phyloP scores from a whole-genome alignment of 2,888 invertebrate genomes.

The Altica lythri region DNA sequence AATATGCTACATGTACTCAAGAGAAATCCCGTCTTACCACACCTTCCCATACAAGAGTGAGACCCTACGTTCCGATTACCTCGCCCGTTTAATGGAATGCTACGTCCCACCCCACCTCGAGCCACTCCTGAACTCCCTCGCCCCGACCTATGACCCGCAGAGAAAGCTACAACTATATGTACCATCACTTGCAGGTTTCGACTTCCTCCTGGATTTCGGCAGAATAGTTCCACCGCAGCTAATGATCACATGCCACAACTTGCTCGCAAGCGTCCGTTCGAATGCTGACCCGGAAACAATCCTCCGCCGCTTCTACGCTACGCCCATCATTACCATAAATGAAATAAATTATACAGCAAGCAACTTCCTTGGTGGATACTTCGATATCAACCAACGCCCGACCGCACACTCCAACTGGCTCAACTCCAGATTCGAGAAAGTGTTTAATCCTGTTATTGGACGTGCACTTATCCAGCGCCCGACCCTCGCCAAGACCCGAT shows the following conservation, averaged over 20 bases:
- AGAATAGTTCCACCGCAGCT: no score
- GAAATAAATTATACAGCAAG: neutral
- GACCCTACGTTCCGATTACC: neutral
- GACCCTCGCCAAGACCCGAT: no score
- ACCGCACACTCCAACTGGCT: neutral
- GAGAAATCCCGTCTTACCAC: neutral
- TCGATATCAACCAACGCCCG: neutral
- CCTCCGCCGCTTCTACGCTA: neutral
- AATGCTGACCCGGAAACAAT: neutral
- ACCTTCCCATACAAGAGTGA: neutral
- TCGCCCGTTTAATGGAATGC: neutral
- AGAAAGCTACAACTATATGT: no score
- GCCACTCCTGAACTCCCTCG: neutral
- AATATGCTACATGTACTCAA: neutral
- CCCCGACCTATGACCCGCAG: no score
- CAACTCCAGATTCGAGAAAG: neutral
- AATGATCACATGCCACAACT: neutral
- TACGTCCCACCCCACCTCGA: neutral
- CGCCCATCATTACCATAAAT: neutral
- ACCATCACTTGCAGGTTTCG: no score
- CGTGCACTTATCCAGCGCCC: neutral
- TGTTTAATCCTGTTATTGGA: neutral
- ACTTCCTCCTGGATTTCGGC: no score
- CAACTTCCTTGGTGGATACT: neutral
- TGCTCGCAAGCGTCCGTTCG: neutral